These are phyloP conservation scores for Tetranychus truncatus DNA, from an alignment of 2,888 invertebrate species.

Conservation along the genomic window DNA sequence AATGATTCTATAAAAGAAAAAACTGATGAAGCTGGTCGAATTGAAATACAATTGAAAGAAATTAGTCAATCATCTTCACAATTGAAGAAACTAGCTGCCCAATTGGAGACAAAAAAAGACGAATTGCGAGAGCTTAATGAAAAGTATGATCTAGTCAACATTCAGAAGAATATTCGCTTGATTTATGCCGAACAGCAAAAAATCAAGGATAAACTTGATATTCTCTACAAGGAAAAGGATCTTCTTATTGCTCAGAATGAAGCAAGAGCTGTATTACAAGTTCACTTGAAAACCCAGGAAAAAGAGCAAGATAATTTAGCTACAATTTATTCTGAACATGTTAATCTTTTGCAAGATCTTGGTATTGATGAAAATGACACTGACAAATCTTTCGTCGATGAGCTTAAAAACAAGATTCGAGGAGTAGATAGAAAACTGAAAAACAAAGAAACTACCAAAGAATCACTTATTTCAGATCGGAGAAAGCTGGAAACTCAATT, in stretches of 20 bases:
- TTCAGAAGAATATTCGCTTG: background rate
- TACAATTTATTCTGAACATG: background rate
- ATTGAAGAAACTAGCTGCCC: background rate
- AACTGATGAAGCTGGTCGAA: background rate
- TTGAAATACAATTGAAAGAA: background rate
- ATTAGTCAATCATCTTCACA: background rate
- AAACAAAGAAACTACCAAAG: background rate
- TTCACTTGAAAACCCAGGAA: background rate
- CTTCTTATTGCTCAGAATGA: background rate
- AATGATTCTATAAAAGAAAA: background rate
- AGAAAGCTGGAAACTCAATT: background rate
- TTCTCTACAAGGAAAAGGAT: background rate
- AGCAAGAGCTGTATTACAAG: background rate
- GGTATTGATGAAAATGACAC: background rate
- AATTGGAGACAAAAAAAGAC: background rate
- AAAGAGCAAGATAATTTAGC: background rate
- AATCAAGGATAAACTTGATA: background rate
- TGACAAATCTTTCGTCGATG: constrained; percentile 4
- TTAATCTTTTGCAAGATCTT: background rate
- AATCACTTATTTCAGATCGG: background rate
- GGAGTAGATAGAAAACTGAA: background rate
- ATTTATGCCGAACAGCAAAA: background rate
- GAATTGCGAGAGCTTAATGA: background rate
- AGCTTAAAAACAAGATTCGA: background rate
- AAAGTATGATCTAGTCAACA: background rate